A percentile compares a stretch with the other conserved stretches of the same genome.
phyloP scores from a whole-genome alignment of 2,113 vertebrate genomes.

The Apteryx mantelli region DNA sequence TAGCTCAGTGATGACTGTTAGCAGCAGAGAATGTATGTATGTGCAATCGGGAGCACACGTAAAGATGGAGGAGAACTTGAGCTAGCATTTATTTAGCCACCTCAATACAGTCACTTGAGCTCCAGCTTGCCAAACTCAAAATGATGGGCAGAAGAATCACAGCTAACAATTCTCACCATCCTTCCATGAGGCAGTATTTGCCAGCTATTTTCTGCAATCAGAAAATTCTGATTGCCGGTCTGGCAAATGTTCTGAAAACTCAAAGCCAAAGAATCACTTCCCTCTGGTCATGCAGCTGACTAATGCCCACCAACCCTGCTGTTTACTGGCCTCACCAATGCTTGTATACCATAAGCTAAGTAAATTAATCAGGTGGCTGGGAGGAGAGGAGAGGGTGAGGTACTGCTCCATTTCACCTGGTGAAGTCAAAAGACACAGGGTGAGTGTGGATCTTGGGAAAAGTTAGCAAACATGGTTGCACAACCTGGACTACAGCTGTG shows the following conservation, averaged over 20 bases:
- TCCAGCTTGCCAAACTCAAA: background rate
- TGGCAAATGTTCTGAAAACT: background rate
- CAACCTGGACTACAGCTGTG: background rate
- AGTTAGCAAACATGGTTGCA: background rate
- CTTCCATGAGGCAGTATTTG: background rate
- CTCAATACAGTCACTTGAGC: background rate
- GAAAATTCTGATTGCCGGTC: background rate
- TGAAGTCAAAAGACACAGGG: background rate
- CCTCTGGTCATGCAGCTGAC: rapidly evolving
- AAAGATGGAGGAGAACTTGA: background rate
- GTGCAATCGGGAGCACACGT: background rate
- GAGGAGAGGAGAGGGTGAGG: background rate
- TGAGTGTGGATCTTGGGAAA: background rate
- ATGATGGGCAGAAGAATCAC: background rate
- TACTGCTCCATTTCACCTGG: background rate
- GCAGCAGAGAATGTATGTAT: background rate
- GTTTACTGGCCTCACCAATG: background rate
- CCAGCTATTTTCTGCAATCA: background rate
- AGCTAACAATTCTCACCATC: background rate
- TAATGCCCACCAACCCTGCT: background rate
- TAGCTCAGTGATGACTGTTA: background rate
- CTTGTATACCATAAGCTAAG: background rate
- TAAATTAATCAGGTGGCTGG: background rate
- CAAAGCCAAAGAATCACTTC: background rate
- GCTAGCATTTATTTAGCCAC: background rate